Conservation (phyloP, 2,888 invertebrate species). For the Ectropis crepuscularia region DNA sequence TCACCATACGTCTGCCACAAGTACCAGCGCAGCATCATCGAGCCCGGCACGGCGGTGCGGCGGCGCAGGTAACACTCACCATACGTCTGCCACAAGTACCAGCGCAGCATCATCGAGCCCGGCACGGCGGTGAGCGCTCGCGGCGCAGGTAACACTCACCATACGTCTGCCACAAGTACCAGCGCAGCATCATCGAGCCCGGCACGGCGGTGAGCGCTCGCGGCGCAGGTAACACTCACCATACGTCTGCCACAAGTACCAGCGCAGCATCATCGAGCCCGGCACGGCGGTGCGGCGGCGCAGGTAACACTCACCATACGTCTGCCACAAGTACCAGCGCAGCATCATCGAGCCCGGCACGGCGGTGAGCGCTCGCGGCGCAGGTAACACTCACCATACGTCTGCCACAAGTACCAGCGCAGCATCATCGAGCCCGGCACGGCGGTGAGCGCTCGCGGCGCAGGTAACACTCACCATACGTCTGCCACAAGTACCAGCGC, state of each 20-base stretch:
- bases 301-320: too few species aligned
- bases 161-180: conserved; percentile 95
- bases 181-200: conserved; percentile 94
- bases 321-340: conserved; percentile 94
- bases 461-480: too few species aligned
- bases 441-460: conserved; percentile 99
- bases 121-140: conserved; percentile 99
- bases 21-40: conserved; percentile 94
- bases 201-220: conserved; percentile 99
- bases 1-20: conserved; percentile 95
- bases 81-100: conserved; percentile 95
- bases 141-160: too few species aligned
- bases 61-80: too few species aligned
- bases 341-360: conserved; percentile 97
- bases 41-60: conserved; percentile 99
- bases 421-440: conserved; percentile 97
- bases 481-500: conserved; percentile 94
- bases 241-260: conserved; percentile 95
- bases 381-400: too few species aligned
- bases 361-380: conserved; percentile 99
- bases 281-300: conserved; percentile 99
- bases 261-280: conserved; percentile 94
- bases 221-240: too few species aligned
- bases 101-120: conserved; percentile 94
- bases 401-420: conserved; percentile 94